Base-by-base conservation (phyloP, 2,113 vertebrate genomes). In the Dolichallabes microphthalmus region DNA sequence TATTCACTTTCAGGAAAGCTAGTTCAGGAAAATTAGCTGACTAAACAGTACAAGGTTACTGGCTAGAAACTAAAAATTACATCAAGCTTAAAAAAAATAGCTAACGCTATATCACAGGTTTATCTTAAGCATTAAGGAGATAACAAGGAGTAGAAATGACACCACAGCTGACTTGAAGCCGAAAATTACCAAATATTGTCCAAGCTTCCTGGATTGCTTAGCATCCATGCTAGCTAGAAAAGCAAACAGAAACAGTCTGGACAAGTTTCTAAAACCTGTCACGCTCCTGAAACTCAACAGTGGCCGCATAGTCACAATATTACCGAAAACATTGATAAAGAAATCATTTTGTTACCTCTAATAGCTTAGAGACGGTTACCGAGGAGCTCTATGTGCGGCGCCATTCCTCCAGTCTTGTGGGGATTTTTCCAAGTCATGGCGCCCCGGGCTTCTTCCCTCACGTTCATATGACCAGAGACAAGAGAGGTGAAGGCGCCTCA, bases 401-500 rank as follows among this genome's bases (percentile, higher is more conserved):
- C 73, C 82, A 88, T 88, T 81, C 32, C 80, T 66, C 22, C 66
- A 27, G 27, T 25, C 32, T 35, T 53, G 30, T 20, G 3, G 68
- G 57, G 81, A 61, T 61, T 88, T 77, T 58, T 79, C 78, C 53
- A 86, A 77, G 88, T 82, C 90, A 87, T 79, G 84, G 86, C 79
- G 85, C 73, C 80, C 79, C 75, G 73, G 69, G 86, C 77, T 88
- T 83, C 77, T 64, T 86, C 75, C 87, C 84, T 89, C 87, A 90
- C 88, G 89, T 91, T 94, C 92, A 92, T 88, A 90, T 93, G 92
- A 93, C 90, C 90, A 61, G 50, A 20, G 19, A 45, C 45, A 6
- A 50, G 45, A 11, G 60, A 15, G 45, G 45, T 22, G 7, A 64
- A 3, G 52, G 50, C 25, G 15, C 76, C 57, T 77, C 32, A 14